Percentiles rank a stretch among this genome's conserved stretches.
Conservation (phyloP, 2,888 invertebrate species). For the Drosophila ustulata region DNA sequence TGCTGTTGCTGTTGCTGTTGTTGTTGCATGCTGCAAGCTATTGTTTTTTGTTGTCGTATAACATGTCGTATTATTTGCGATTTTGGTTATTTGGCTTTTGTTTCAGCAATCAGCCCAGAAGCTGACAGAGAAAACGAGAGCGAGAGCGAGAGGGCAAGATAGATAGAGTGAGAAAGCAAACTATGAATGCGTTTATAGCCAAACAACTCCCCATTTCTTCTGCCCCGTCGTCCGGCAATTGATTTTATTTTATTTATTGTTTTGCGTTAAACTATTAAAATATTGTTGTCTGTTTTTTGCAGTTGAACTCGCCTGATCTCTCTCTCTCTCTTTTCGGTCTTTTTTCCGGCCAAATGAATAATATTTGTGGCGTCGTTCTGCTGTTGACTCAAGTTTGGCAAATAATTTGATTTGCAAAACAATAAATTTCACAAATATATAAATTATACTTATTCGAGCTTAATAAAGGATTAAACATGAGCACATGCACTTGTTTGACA, state of each 20-base stretch:
- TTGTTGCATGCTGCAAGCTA: conserved; percentile 45
- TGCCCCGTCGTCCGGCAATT: conserved; percentile 57
- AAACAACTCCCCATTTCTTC: conserved; percentile 42
- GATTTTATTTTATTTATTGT: conserved; percentile 82
- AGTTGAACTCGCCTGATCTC: conserved; percentile 51
- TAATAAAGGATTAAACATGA: conserved; percentile 60
- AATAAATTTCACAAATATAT: conserved; percentile 72
- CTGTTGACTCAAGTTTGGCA: conserved; percentile 80
- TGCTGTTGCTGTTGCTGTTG: conserved; percentile 46
- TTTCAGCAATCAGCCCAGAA: conserved; percentile 46
- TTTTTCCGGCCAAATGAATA: conserved; percentile 51
- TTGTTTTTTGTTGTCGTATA: conserved; percentile 64
- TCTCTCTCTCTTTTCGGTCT: conserved; percentile 6
- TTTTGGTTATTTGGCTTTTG: conserved; percentile 75
- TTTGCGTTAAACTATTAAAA: conserved; percentile 82
- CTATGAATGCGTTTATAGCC: conserved; percentile 44
- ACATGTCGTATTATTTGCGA: conserved; percentile 80
- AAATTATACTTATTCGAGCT: conserved; percentile 72
- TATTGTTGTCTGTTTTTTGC: conserved; percentile 66
- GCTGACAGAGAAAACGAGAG: conserved; percentile 3
- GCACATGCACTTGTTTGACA: conserved; percentile 16
- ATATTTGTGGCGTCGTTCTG: conserved; percentile 77
- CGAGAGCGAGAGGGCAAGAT: background rate
- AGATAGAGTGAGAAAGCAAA: conserved; percentile 5
- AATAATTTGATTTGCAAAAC: conserved; percentile 76